Conservation (phyloP, 2,888 invertebrate species). For the Conus canariensis region DNA sequence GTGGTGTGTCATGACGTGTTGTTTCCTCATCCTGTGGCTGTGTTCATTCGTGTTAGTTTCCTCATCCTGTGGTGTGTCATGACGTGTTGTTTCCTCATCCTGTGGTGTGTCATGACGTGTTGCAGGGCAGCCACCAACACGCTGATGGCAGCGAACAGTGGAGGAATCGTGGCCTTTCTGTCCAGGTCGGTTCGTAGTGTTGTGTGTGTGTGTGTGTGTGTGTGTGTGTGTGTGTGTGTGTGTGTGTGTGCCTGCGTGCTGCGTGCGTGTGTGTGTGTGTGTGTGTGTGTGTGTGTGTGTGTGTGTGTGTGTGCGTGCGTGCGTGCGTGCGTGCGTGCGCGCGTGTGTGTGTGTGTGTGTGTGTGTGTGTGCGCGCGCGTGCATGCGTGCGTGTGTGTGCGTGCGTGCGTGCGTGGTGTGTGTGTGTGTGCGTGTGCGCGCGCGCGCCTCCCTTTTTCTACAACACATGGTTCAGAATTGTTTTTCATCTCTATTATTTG, state of each 20-base stretch:
- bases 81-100: too few relatives aligned
- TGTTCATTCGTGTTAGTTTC: too few relatives aligned
- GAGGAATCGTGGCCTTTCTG: slow-evolving; percentile 52
- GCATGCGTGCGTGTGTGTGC: neutral
- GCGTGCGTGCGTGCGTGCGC: neutral
- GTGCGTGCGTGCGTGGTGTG: neutral
- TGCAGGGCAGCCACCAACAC: slow-evolving; percentile 56
- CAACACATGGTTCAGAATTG: too few relatives aligned
- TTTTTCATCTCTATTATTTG: too few relatives aligned
- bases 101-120: too few relatives aligned
- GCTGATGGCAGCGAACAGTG: slow-evolving; percentile 53
- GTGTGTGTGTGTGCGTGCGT: neutral
- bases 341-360: neutral
- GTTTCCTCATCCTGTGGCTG: too few relatives aligned
- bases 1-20: too few relatives aligned
- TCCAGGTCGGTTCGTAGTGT: slow-evolving; percentile 43
- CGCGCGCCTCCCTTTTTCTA: too few relatives aligned
- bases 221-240: neutral
- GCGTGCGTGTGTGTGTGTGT: neutral
- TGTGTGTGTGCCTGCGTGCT: neutral
- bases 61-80: too few relatives aligned
- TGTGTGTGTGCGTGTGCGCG: neutral
- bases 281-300: neutral
- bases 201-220: neutral
- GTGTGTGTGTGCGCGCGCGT: neutral